These are phyloP conservation scores for Polylopha cassiicola DNA, from an alignment of 2,888 invertebrate species.

Conservation along the genomic window DNA sequence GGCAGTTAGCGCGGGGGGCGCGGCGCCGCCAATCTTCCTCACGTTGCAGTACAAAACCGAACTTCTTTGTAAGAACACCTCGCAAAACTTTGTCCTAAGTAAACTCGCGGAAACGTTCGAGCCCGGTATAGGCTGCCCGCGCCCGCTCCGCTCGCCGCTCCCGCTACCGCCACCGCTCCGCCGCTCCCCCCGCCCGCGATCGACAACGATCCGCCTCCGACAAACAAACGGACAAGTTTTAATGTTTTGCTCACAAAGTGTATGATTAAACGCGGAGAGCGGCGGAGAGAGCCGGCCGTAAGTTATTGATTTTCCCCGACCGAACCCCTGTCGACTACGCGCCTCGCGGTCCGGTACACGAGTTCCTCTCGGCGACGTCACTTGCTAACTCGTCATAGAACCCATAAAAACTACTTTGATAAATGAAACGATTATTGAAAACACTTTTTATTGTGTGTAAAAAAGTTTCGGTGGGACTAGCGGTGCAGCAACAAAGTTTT, in stretches of 20 bases:
- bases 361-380: constrained; percentile 47
- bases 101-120: constrained; percentile 58
- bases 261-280: constrained; percentile 78
- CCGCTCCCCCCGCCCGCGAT: constrained; percentile 32
- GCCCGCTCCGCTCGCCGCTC: constrained; percentile 43
- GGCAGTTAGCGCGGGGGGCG: constrained; percentile 45
- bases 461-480: constrained; percentile 43
- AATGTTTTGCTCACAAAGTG: constrained; percentile 78
- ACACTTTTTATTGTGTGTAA: constrained; percentile 39
- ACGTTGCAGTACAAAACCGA: constrained; percentile 68
- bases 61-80: constrained; percentile 74
- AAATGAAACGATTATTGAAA: constrained; percentile 29
- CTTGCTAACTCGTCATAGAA: constrained; percentile 46
- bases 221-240: constrained; percentile 78
- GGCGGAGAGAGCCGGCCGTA: constrained; percentile 76
- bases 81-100: constrained; percentile 72
- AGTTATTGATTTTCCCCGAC: constrained; percentile 78
- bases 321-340: constrained; percentile 71
- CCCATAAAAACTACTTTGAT: constrained; percentile 48
- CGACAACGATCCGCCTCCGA: constrained; percentile 61
- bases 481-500: constrained; percentile 52
- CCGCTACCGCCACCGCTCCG: constrained; percentile 36
- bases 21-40: constrained; percentile 62
- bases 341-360: constrained; percentile 57
- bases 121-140: constrained; percentile 42